Percentiles rank a stretch among this genome's conserved stretches.
phyloP scores from a whole-genome alignment of 30 jellyfish, hydroid and myxozoan genomes.

The Phacellophora camtschatica region DNA sequence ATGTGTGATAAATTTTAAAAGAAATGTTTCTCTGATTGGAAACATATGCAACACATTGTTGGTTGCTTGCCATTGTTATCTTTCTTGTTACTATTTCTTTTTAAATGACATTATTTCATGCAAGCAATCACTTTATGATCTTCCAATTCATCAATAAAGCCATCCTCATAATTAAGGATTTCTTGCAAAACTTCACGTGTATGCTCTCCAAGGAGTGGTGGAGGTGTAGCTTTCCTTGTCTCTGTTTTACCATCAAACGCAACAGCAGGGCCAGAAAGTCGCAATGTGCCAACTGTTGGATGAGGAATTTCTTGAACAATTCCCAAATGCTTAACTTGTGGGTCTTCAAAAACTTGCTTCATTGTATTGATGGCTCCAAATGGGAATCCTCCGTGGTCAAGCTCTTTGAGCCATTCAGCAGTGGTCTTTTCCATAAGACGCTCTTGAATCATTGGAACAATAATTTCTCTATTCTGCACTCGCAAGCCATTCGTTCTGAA shows the following conservation, averaged over 20 bases:
- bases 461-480: conserved; percentile 56
- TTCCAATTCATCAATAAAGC: conserved; percentile 61
- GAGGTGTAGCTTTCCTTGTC: conserved; percentile 48
- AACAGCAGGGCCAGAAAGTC: conserved; percentile 91
- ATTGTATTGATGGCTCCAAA: conserved; percentile 83
- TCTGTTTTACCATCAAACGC: conserved; percentile 68
- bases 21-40: too few relatives aligned
- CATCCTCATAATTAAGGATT: conserved; percentile 59
- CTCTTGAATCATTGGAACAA: conserved; percentile 54
- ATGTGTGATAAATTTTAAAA: too few relatives aligned
- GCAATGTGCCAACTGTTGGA: conserved; percentile 80
- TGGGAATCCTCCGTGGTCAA: conserved; percentile 89
- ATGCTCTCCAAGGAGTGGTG: conserved; percentile 97
- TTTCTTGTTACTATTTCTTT: too few relatives aligned
- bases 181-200: conserved; percentile 80
- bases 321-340: conserved; percentile 86
- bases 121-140: conserved; percentile 54
- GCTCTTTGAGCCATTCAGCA: conserved; percentile 64
- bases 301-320: conserved; percentile 76
- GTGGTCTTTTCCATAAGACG: conserved; percentile 66
- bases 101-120: not conserved
- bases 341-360: conserved; percentile 81
- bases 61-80: too few relatives aligned
- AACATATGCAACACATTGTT: too few relatives aligned
- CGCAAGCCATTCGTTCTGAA: conserved; percentile 66